Conservation (phyloP, 2,113 vertebrate species). For the Clarias magur region DNA sequence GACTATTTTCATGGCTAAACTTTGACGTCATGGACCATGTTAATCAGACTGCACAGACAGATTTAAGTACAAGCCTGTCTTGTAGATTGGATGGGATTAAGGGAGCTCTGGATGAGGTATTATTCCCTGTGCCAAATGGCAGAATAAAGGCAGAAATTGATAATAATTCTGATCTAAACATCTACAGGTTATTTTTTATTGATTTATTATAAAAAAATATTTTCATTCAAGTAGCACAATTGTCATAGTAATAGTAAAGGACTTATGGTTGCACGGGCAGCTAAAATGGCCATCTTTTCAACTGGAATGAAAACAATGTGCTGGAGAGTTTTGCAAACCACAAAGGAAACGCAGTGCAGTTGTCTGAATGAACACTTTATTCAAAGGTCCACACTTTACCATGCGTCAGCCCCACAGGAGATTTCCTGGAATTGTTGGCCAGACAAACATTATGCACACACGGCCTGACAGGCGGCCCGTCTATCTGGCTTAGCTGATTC, state of each 20-base stretch:
- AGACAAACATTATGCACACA: slow-evolving; percentile 56
- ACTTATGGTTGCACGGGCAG: neutral
- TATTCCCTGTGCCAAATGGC: neutral
- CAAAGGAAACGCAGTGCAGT: neutral
- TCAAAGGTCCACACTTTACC: slow-evolving; percentile 28
- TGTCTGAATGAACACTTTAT: slow-evolving; percentile 20
- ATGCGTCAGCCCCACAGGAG: slow-evolving; percentile 22
- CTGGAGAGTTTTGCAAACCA: neutral
- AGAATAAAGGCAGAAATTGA: neutral
- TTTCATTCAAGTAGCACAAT: too few species aligned
- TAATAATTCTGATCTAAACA: neutral
- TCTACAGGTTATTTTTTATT: neutral
- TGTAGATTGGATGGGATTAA: slow-evolving; percentile 38
- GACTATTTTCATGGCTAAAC: neutral
- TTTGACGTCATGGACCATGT: neutral
- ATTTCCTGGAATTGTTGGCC: slow-evolving; percentile 52
- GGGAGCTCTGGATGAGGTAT: neutral
- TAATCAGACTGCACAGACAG: slow-evolving; percentile 21
- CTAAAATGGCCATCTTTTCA: neutral
- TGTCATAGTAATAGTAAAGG: neutral
- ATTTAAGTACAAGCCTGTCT: slow-evolving; percentile 4
- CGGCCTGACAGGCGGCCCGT: slow-evolving; percentile 34
- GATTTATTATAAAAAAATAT: too few species aligned
- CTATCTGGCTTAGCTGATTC: slow-evolving; percentile 62
- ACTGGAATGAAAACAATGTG: neutral